These are phyloP conservation scores for Thereva unica DNA, from an alignment of 2,888 invertebrate genomes.

Conservation along the genomic window DNA sequence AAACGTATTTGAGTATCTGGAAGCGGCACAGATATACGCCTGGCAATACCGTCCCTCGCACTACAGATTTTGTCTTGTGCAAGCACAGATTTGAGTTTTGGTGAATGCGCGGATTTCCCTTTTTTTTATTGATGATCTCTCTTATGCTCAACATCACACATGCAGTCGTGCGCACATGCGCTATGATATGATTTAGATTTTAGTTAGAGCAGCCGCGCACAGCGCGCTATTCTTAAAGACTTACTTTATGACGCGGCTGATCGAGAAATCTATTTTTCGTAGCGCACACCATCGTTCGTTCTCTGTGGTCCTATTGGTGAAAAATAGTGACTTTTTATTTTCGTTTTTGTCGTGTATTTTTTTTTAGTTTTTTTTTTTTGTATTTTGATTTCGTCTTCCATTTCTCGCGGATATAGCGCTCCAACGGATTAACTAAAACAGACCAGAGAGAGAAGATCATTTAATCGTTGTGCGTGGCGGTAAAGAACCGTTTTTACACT, in stretches of 20 bases:
- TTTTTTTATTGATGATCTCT: no score
- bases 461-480: conserved; percentile 55
- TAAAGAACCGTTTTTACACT: conserved; percentile 42
- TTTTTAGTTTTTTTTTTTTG: no score
- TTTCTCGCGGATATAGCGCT: conserved; percentile 9
- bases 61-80: conserved; percentile 22
- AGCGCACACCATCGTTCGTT: conserved; percentile 9
- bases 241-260: conserved; percentile 19
- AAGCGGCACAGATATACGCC: neutral
- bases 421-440: conserved; percentile 29
- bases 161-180: no score
- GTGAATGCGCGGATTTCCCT: no score
- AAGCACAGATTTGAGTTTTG: conserved; percentile 1
- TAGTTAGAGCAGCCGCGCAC: no score
- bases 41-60: conserved; percentile 20
- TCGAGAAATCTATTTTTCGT: conserved; percentile 36
- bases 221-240: conserved; percentile 21
- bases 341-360: conserved; percentile 14
- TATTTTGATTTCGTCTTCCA: conserved; percentile 18
- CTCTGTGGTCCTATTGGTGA: conserved; percentile 29
- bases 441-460: conserved; percentile 51
- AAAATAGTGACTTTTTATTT: conserved; percentile 19
- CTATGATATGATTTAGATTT: no score
- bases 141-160: no score
- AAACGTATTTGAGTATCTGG: no score